Evolutionary conservation across 1,140 invertebrate genomes (phyloP), one percentile per base, ranked within the genome.

Genomic region (Chironomus tepperi): DNA sequence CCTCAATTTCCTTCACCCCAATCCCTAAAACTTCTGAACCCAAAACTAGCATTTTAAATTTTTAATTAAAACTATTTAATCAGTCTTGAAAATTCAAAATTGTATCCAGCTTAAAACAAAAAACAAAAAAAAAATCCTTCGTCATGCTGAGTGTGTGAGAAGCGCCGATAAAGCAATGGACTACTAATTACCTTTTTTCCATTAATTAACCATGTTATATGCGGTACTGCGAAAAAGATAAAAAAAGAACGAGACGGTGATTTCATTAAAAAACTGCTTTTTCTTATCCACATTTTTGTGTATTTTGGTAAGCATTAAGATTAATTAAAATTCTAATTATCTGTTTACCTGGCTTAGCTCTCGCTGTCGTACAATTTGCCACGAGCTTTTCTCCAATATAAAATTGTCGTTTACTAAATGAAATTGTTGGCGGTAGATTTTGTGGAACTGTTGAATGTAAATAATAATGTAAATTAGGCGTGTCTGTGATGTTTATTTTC

Each of bases 191-290:
- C 91, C 88, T 91, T 89, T 80, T 89, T 86, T 77, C 89, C 89
- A 83, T 94, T 94, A 79, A 94, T 89, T 77, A 92, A 86, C 92
- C 92, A 94, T 74, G 90, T 91, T 79, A 94, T 87, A 78, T 92
- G 88, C 5, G 92, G 91, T 21, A 90, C 88, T 65, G 88, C n/a
- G 47, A 57, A 57, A n/a, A n/a, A 57, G 47, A 57, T n/a, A 12
- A 57, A 57, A 57, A 34, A 34, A 34, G 5, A 2, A 34, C 24
- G 24, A 34, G 24, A 34, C 24, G 24, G 24, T 34, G 24, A 34
- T 34, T 34, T 34, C 24, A 34, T 34, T 34, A 34, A 34, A 34
- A 34, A 34, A 34, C 24, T 34, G 24, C 24, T 34, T 34, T n/a
- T 34, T 34, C 24, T 34, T 34, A 34, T 34, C 24, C 24, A 34